Evolutionary conservation across 2,797 vertebrate species (phyloP), one percentile per base, ranked within the genome.

Genomic region (Bradypodion ventrale): DNA sequence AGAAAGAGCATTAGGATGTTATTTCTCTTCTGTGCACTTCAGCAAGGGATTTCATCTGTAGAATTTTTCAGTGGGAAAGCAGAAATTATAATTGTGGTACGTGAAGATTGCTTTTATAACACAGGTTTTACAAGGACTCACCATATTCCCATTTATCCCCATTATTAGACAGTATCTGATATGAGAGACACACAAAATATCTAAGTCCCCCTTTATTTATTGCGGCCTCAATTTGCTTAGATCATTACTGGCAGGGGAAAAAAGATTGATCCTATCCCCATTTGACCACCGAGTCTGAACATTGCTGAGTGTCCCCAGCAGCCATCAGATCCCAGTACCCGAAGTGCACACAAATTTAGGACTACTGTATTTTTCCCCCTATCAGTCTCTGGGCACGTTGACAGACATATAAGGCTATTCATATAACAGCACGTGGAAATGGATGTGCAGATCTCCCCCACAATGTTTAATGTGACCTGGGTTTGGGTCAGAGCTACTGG

Each of bases 1-100:
- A 66, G 42, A 37, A 70, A 32, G 32, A 42, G 35, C 32, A 76
- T 80, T 83, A 78, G 78, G 42, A 82, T 79, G 44, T 69, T 70
- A 37, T 83, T 37, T 78, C 12, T 70, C 72, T 79, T n/a, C 79
- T 27, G 5, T 72, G 65, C 44, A 65, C 35, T 37, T n/a, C 72
- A 46, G 49, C 66, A 25, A 42, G 12, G 35, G 7, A 9, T 82
- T 82, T 70, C 19, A 29, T 4, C 12, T 8, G 7, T 29, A 40
- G 74, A 32, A n/a, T n/a, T 44, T 44, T 27, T 32, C 35, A 35
- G 42, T 35, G 29, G 27, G 63, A 23, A 37, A 52, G n/a, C 21
- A 76, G 32, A 49, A 80, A 6, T 16, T 23, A 8, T 74, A 60
- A 35, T 52, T 68, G 13, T 56, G n/a, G 10, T 23, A 35, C 23